Conservation (phyloP, 2,797 vertebrate species). For the Carduelis carduelis region DNA sequence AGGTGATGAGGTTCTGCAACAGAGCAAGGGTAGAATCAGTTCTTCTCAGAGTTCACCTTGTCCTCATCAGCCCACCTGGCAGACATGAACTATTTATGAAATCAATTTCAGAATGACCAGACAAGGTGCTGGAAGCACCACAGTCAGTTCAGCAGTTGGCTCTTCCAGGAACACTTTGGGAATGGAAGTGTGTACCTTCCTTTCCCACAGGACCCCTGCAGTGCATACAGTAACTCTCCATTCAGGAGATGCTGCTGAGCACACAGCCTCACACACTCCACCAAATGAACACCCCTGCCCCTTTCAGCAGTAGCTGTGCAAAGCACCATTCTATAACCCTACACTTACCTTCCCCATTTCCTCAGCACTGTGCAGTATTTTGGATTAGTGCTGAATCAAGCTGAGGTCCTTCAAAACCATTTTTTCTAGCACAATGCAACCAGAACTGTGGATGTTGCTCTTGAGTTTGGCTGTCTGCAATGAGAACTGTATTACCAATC, state of each 20-base stretch:
- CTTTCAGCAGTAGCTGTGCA: not conserved
- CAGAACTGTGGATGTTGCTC: not conserved
- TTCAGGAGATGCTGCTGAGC: not conserved
- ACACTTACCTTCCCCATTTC: not conserved
- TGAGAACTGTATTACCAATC: not conserved
- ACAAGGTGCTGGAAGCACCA: not conserved
- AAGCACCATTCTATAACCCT: not conserved
- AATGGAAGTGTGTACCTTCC: not conserved
- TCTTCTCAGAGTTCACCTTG: not conserved
- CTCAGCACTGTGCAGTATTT: not conserved
- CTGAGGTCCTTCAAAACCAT: not conserved
- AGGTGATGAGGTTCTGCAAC: not conserved
- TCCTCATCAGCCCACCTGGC: not conserved
- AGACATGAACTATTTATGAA: conserved; percentile 25
- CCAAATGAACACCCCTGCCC: not conserved
- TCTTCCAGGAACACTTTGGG: not conserved
- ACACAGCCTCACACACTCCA: not conserved
- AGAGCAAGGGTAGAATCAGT: not conserved
- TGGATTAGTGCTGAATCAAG: not conserved
- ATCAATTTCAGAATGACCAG: conserved; percentile 1
- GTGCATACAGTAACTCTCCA: not conserved
- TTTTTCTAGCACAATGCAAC: not conserved
- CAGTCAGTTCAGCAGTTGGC: not conserved
- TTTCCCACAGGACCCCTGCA: not conserved
- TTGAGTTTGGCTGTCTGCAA: not conserved